Percentiles rank a stretch among this genome's conserved stretches.
phyloP scores from a whole-genome alignment of 2,797 vertebrate species.

The Silurus lanzhouensis region DNA sequence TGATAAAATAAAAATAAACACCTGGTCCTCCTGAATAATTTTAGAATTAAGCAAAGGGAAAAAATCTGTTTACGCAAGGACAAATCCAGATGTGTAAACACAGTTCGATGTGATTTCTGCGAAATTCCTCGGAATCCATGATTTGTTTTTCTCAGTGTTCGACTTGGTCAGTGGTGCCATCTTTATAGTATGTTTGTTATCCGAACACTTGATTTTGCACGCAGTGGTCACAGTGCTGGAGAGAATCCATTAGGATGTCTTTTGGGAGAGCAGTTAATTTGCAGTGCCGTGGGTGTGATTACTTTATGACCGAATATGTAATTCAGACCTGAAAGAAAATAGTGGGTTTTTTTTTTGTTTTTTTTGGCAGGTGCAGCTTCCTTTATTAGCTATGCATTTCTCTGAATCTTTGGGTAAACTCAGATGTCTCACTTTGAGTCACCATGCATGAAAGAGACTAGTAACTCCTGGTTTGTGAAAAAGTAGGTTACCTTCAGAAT shows the following conservation, averaged over 20 bases:
- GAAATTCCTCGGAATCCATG: too few relatives aligned
- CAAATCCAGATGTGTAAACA: not conserved
- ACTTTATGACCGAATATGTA: not conserved
- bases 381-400: slow-evolving; percentile 46
- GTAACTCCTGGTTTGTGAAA: slow-evolving; percentile 11
- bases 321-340: slow-evolving; percentile 73
- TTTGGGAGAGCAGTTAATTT: slow-evolving; percentile 3
- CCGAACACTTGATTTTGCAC: not conserved
- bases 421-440: slow-evolving; percentile 41
- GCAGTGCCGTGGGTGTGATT: slow-evolving; percentile 19
- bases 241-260: slow-evolving; percentile 9
- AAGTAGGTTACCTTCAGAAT: slow-evolving; percentile 11
- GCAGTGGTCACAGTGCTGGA: not conserved
- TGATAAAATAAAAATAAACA: not conserved
- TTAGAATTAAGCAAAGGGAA: not conserved
- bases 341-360: slow-evolving; percentile 59
- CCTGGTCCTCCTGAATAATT: not conserved
- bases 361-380: slow-evolving; percentile 53
- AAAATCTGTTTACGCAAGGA: not conserved
- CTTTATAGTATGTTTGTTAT: not conserved
- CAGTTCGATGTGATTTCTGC: not conserved
- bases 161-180: not conserved
- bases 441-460: slow-evolving; percentile 35
- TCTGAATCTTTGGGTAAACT: slow-evolving; percentile 45
- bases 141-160: not conserved